These are phyloP conservation scores for Ridgeia piscesae DNA, from an alignment of 1,140 invertebrate species.

Conservation along the genomic window DNA sequence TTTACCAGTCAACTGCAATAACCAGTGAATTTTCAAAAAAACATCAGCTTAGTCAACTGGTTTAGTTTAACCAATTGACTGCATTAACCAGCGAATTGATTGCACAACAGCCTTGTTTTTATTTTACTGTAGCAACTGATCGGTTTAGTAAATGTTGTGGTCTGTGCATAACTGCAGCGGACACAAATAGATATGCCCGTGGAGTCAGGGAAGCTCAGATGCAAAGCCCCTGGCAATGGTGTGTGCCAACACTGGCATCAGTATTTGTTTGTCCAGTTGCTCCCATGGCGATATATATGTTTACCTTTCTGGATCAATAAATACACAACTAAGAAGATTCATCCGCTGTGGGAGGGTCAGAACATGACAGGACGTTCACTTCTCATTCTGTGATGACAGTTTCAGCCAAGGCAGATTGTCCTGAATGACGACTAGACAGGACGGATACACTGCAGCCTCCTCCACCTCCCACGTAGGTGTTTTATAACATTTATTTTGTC, in stretches of 20 bases:
- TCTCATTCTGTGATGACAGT: background rate
- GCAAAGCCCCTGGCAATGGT: background rate
- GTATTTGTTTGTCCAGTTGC: constrained; percentile 5
- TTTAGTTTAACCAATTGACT: no score
- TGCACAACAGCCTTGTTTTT: no score
- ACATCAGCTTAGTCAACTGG: background rate
- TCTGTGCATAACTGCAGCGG: no score
- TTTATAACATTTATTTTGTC: no score
- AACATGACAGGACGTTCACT: background rate
- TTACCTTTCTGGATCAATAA: background rate
- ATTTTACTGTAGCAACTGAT: no score
- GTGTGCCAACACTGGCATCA: background rate
- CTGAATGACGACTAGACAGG: background rate
- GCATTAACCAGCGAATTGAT: no score
- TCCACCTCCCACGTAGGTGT: no score
- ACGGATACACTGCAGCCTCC: no score
- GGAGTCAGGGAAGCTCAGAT: background rate
- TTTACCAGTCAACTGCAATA: background rate
- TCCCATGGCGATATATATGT: background rate
- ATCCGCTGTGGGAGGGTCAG: background rate
- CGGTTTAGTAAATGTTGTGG: background rate
- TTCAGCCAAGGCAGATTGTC: background rate
- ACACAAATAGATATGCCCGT: background rate
- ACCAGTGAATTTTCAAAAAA: background rate
- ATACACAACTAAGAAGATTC: background rate